Base-by-base conservation (phyloP, 2,888 invertebrate species). In the Cerceris ruficornis region DNA sequence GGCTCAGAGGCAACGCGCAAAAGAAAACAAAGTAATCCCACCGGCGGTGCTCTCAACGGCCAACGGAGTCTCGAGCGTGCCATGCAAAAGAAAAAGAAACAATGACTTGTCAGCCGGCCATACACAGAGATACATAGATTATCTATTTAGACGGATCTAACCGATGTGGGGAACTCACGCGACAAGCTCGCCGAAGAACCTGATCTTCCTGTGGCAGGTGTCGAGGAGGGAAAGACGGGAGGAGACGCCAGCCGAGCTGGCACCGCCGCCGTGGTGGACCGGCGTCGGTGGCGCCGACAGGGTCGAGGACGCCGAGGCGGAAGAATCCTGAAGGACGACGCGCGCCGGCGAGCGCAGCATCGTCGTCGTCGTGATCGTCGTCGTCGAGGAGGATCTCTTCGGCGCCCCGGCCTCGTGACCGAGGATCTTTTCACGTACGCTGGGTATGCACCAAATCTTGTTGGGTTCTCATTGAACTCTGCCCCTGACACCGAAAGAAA, bases 161-260 rank as follows among this genome's bases (percentile, higher is more conserved):
- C 41, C 15, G 14, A 43, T 64, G 60, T 43, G 42, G 75, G 67
- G 80, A 84, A 94, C 95, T 95, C 94, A 95, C 95, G 95, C 95
- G 91, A 95, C 95, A 89, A 95, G 94, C 89, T 95, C 95, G 87
- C 95, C 95, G 91, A 95, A 95, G 89, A 95, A 94, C 85, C 95
- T 94, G 90, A 95, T 95, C 93, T 95, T 95, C 91, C 95, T 94
- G 93, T 95, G 95, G 92, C 95, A 95, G 88, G 95, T 95, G 93
- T 95, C 95, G 92, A 95, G 95, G 60, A 95, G 93, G 82, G 95
- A 95, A 81, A 94, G 94, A 81, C 95, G 93, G 67, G 82, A 80
- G 68, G 84, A 82, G 69, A 70, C 77, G 57, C 75, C 69, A 70
- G 86, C 80, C 55, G 77, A 70, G 72, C 78, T 75, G 68, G 65